phyloP scores from a whole-genome alignment of 2,888 invertebrate species.

The Diarsia mendica region DNA sequence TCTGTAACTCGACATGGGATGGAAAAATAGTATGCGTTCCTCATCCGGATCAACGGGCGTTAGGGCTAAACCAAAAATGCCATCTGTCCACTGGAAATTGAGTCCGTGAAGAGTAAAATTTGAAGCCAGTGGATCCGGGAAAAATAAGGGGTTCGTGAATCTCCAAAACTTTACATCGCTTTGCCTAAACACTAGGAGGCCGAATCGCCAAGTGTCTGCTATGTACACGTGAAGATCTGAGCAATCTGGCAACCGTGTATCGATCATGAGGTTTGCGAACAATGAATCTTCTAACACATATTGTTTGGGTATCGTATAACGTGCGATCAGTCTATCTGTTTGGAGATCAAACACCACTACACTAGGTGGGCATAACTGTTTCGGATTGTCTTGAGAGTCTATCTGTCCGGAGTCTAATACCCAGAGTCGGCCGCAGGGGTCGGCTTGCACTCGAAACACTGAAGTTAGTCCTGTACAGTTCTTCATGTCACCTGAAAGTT shows the following conservation, averaged over 20 bases:
- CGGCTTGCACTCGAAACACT: conserved; percentile 94
- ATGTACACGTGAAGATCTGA: conserved; percentile 92
- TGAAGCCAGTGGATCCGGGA: conserved; percentile 93
- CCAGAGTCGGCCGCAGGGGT: conserved; percentile 94
- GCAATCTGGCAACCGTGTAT: conserved; percentile 90
- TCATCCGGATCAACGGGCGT: conserved; percentile 88
- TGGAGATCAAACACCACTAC: conserved; percentile 93
- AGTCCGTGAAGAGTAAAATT: conserved; percentile 94
- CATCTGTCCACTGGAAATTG: conserved; percentile 95
- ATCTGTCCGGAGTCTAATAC: conserved; percentile 95
- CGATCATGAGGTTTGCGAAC: conserved; percentile 92
- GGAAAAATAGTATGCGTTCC: conserved; percentile 93
- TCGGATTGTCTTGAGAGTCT: conserved; percentile 91
- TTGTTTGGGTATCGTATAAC: conserved; percentile 92
- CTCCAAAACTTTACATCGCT: conserved; percentile 90
- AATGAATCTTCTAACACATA: conserved; percentile 92
- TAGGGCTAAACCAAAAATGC: conserved; percentile 94
- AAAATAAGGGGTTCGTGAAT: conserved; percentile 92
- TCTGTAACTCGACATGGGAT: conserved; percentile 95
- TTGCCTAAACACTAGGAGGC: conserved; percentile 91
- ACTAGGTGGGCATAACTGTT: conserved; percentile 93
- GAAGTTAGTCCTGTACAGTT: conserved; percentile 93
- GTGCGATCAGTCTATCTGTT: conserved; percentile 91
- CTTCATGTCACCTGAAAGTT: conserved; percentile 69
- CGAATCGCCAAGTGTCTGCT: conserved; percentile 93